Evolutionary conservation across 2,797 vertebrate species (phyloP).

Genomic region (Pitangus sulphuratus): DNA sequence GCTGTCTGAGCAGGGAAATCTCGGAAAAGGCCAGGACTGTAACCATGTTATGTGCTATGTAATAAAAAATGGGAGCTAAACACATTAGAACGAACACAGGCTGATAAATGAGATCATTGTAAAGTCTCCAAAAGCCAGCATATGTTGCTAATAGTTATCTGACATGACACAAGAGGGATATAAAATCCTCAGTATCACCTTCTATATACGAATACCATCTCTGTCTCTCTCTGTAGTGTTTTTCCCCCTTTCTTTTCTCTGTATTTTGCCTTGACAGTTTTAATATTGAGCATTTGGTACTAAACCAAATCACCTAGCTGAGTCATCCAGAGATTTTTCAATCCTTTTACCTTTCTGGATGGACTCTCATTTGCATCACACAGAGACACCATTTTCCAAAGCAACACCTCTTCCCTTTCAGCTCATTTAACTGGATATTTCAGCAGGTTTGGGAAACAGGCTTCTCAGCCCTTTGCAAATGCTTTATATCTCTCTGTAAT

Average conservation of each 20-base stretch:
- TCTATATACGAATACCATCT: background rate
- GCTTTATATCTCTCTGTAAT: background rate
- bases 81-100: background rate
- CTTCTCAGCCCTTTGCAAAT: background rate
- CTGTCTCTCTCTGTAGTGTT: background rate
- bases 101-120: background rate
- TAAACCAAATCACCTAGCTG: background rate
- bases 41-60: background rate
- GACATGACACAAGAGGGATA: background rate
- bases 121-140: background rate
- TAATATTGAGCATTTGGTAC: background rate
- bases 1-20: background rate
- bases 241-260: background rate
- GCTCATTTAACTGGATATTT: background rate
- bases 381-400: background rate
- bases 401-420: constrained; percentile 8
- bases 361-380: background rate
- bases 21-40: background rate
- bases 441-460: background rate
- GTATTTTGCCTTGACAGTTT: background rate
- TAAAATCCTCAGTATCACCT: background rate
- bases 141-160: background rate
- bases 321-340: constrained; percentile 14
- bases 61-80: background rate
- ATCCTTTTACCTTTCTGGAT: background rate